These are phyloP conservation scores for Chouioia cunea DNA, from an alignment of 2,888 invertebrate species.

Conservation along the genomic window DNA sequence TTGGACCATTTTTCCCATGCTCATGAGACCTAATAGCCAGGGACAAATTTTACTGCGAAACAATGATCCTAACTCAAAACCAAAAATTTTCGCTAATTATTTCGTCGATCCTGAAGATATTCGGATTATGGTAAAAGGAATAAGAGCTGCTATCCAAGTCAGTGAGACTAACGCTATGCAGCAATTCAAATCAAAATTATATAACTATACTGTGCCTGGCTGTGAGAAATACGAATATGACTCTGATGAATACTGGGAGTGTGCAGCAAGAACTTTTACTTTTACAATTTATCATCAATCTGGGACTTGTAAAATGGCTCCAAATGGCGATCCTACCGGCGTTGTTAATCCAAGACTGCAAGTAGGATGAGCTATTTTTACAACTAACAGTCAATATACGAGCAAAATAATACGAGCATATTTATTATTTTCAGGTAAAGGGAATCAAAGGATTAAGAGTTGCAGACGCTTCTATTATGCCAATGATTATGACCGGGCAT, in stretches of 20 bases:
- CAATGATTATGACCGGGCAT: conserved; percentile 74
- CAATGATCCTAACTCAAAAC: conserved; percentile 76
- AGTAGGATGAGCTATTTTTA: conserved; percentile 52
- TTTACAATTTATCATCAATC: conserved; percentile 79
- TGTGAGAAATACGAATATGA: conserved; percentile 74
- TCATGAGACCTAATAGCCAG: conserved; percentile 78
- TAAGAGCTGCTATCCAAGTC: conserved; percentile 73
- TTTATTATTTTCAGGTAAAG: conserved; percentile 49
- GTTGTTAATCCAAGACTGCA: conserved; percentile 75
- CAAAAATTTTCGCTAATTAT: conserved; percentile 79
- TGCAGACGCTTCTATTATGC: conserved; percentile 77
- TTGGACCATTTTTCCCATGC: conserved; percentile 75
- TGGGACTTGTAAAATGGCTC: conserved; percentile 78
- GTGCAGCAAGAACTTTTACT: conserved; percentile 76
- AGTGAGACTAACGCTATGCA: conserved; percentile 74
- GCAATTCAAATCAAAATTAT: conserved; percentile 72
- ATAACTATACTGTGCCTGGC: conserved; percentile 71
- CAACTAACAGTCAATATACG: too few relatives aligned
- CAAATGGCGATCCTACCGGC: conserved; percentile 72
- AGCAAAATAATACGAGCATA: too few relatives aligned
- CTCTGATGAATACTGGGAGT: conserved; percentile 79
- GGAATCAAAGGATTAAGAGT: conserved; percentile 75
- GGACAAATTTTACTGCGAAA: conserved; percentile 77
- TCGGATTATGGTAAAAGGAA: conserved; percentile 74
- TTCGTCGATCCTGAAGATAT: conserved; percentile 75